Percentiles rank a stretch among this genome's conserved stretches.
Conservation (phyloP, 2,888 invertebrate species). For the Erynnis tages region DNA sequence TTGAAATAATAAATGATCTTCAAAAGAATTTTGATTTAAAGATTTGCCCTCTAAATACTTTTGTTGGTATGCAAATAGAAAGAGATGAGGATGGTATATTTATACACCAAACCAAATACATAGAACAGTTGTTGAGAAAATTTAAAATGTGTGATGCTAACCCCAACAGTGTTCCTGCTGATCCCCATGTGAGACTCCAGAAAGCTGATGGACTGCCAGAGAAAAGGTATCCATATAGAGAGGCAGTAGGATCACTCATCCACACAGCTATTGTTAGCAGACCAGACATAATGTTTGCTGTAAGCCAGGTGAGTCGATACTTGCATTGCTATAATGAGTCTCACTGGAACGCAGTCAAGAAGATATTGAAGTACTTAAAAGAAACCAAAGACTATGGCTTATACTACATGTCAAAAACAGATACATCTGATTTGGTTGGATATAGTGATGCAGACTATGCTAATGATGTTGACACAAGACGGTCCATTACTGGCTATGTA, state of each 20-base stretch:
- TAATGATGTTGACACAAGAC: background rate
- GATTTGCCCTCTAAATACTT: slow-evolving; percentile 6
- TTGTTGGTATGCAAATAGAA: slow-evolving; percentile 26
- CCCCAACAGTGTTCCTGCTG: background rate
- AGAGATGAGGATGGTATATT: background rate
- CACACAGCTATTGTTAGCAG: background rate
- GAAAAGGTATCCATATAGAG: background rate
- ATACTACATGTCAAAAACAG: too few relatives aligned
- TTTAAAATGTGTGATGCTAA: background rate
- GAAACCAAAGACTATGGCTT: slow-evolving; percentile 1
- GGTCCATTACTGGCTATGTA: background rate
- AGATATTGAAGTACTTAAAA: slow-evolving; percentile 27
- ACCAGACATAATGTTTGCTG: background rate
- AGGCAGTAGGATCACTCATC: background rate
- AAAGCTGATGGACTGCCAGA: background rate
- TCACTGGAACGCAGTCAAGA: slow-evolving; percentile 29
- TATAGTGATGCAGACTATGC: too few relatives aligned
- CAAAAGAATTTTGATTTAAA: slow-evolving; percentile 25
- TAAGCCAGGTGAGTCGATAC: slow-evolving; percentile 29
- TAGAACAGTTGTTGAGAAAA: background rate
- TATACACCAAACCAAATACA: background rate
- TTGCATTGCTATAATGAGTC: slow-evolving; percentile 10
- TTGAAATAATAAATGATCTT: slow-evolving; percentile 21
- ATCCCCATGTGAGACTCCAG: background rate
- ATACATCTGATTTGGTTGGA: too few relatives aligned